Evolutionary conservation across 2,797 vertebrate genomes (phyloP).

Genomic region (Pterois miles): DNA sequence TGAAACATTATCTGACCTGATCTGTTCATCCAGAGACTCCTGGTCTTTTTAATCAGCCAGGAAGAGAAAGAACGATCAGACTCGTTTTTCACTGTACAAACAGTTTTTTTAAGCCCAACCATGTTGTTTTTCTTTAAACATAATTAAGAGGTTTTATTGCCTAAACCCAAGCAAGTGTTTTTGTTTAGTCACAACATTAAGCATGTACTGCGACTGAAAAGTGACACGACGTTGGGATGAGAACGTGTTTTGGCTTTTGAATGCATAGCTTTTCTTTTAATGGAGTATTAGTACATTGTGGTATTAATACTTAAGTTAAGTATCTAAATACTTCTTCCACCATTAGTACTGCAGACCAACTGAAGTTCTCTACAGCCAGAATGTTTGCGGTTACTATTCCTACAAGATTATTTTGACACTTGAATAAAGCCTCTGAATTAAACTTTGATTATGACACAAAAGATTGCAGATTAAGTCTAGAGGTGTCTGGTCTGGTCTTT

Average conservation of each 20-base stretch:
- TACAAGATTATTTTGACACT: background rate
- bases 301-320: background rate
- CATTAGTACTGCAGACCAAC: background rate
- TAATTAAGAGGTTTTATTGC: too few relatives aligned
- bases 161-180: too few relatives aligned
- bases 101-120: fast-evolving
- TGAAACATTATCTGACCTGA: too few relatives aligned
- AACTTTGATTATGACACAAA: background rate
- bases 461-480: background rate
- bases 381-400: background rate
- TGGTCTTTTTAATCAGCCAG: too few relatives aligned
- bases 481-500: slow-evolving; percentile 4
- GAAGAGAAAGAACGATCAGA: too few relatives aligned
- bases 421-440: background rate
- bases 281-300: background rate
- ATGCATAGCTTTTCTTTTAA: background rate
- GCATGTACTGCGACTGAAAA: too few relatives aligned
- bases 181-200: too few relatives aligned
- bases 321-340: background rate
- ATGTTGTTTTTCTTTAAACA: too few relatives aligned
- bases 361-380: background rate
- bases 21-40: too few relatives aligned
- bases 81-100: too few relatives aligned
- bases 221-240: too few relatives aligned
- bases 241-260: background rate